These are phyloP conservation scores for Pristionchus japonicus DNA, from an alignment of 2,888 invertebrate genomes.

Conservation along the genomic window DNA sequence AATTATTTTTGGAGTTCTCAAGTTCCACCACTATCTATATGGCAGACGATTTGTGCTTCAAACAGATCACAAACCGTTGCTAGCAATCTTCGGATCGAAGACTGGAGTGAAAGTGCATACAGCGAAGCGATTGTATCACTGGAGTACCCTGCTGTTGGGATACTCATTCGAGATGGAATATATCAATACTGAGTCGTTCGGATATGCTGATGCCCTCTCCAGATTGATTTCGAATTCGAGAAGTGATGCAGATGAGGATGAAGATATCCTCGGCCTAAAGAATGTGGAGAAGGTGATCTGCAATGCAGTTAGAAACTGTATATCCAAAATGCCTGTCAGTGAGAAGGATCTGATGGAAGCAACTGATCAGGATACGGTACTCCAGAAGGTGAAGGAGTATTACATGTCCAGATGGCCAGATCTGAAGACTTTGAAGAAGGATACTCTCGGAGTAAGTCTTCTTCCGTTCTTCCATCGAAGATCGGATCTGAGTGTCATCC, in stretches of 20 bases:
- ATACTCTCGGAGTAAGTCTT: not conserved
- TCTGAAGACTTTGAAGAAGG: not conserved
- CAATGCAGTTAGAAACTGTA: not conserved
- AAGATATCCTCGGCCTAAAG: slow-evolving; percentile 47
- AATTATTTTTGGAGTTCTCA: slow-evolving; percentile 75
- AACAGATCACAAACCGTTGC: slow-evolving; percentile 74
- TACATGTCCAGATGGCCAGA: not conserved
- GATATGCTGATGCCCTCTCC: slow-evolving; percentile 74
- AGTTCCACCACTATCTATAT: slow-evolving; percentile 76
- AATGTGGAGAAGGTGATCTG: not conserved
- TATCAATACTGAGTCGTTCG: slow-evolving; percentile 65
- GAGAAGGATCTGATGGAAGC: not conserved
- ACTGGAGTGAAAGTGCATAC: slow-evolving; percentile 64
- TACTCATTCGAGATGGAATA: slow-evolving; percentile 74
- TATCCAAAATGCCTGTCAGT: not conserved
- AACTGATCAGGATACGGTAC: not conserved
- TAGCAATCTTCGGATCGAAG: slow-evolving; percentile 59
- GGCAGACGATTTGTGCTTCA: slow-evolving; percentile 76
- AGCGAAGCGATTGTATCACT: slow-evolving; percentile 67
- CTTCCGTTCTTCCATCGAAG: not conserved
- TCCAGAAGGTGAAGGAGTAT: not conserved
- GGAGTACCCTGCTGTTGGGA: slow-evolving; percentile 67
- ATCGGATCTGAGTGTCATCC: not conserved
- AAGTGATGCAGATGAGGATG: not conserved
- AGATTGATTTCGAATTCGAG: slow-evolving; percentile 53